Base-by-base conservation (phyloP, 2,113 vertebrate genomes). In the Leptobrachium leishanense region DNA sequence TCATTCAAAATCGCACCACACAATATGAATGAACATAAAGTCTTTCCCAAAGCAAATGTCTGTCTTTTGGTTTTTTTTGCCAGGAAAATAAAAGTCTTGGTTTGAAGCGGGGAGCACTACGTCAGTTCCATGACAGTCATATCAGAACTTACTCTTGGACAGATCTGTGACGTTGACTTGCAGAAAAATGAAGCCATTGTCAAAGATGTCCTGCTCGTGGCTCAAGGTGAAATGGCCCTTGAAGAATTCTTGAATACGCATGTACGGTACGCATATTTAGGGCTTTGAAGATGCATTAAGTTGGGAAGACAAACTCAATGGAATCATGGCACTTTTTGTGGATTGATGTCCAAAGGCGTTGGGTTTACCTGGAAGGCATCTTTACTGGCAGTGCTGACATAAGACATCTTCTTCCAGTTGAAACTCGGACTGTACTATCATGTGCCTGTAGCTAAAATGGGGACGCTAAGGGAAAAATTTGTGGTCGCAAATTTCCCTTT, bases 291-390 rank as follows among this genome's bases (percentile, higher is more conserved):
- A 99, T 71, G 97, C 98, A 0, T 90, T 99, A 75, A 98, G 97
- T 92, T 99, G 98, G 98, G 98, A 99, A 82, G 97, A 99, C 86
- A 99, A 99, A 69, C 91, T 99, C 74, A 99, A 99, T 83, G 94
- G 98, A n/a, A 99, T 99, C 89, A 97, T 99, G 96, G 97, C 95
- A 46, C 92, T 99, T 81, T 99, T 99, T 99, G 46, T 99, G 97
- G 98, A 99, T 99, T 43, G 98, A 99, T 13, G 98, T 99, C 76
- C 98, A 99, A 76, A 93, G 98, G 46, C 95, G 97, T 7, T 99
- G 98, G 98, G 98, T 99, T 74, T 99, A 99, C 84, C 89, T 99
- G 85, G 98, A 99, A 72, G 98, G 97, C 59, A 99, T 99, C 87
- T 99, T 99, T 65, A 99, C 97, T 0, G 97, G 98, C 75, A 99